These are phyloP conservation scores for Haliclona indistincta DNA, from an alignment of 37 sponge, comb jelly and placozoan genomes.

Conservation along the genomic window DNA sequence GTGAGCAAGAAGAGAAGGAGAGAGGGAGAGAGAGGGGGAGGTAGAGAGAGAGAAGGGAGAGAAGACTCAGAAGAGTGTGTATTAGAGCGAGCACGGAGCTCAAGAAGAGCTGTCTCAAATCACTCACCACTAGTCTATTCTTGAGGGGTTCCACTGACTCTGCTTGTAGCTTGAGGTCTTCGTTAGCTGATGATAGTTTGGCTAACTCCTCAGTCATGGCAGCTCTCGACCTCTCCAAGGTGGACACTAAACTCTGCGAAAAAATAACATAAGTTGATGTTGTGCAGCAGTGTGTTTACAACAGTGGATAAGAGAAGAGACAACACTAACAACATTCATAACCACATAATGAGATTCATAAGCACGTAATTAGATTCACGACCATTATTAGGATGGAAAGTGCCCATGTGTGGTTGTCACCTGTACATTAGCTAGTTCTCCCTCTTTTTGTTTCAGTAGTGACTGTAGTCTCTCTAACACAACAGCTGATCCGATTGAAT, in stretches of 20 bases:
- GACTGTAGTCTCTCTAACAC: conserved; percentile 76
- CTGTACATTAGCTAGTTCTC: conserved; percentile 79
- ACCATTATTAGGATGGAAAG: too few relatives aligned
- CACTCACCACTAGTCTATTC: conserved; percentile 48
- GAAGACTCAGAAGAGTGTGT: not conserved
- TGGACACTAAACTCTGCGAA: conserved; percentile 44
- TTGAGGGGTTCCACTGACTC: conserved; percentile 40
- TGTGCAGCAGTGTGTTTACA: too few relatives aligned
- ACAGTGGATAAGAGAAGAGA: not conserved
- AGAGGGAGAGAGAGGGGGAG: not conserved
- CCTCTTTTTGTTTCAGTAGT: conserved; percentile 83
- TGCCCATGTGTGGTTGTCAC: conserved; percentile 7
- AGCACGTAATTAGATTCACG: not conserved
- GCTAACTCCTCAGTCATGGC: conserved; percentile 67
- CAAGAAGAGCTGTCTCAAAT: not conserved
- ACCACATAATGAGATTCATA: too few relatives aligned
- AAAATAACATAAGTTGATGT: not conserved
- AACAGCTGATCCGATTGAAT: conserved; percentile 41
- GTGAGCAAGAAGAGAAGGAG: not conserved
- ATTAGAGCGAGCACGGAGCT: not conserved
- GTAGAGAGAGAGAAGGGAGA: not conserved
- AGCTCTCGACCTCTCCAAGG: conserved; percentile 74
- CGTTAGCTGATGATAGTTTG: conserved; percentile 46
- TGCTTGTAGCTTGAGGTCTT: conserved; percentile 35
- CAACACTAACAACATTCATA: not conserved